These are phyloP conservation scores for Eulemur rufifrons DNA, from an alignment of 2,113 vertebrate species.

Conservation along the genomic window DNA sequence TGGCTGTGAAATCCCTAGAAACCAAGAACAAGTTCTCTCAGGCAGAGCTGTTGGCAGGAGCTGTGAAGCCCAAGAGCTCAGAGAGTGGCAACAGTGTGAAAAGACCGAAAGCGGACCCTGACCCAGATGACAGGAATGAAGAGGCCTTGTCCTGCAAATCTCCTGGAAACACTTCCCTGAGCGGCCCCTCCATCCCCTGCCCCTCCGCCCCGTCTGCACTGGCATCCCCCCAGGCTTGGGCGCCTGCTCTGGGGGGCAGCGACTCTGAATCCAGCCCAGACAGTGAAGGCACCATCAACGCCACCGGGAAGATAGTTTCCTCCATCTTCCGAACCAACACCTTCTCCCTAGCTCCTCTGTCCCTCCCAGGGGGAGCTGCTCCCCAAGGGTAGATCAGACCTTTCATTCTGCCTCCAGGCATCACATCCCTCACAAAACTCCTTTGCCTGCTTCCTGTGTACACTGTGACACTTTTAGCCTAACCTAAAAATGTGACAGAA, in stretches of 20 bases:
- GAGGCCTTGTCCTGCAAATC: constrained; percentile 79
- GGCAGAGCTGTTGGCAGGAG: constrained; percentile 96
- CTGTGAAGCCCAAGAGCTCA: constrained; percentile 97
- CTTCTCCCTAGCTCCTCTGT: constrained; percentile 81
- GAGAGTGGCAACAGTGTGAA: neutral
- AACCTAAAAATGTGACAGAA: constrained; percentile 69
- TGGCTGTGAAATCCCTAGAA: constrained; percentile 87
- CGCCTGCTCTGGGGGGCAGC: constrained; percentile 96
- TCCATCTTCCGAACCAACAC: constrained; percentile 88
- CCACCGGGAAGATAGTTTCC: constrained; percentile 91
- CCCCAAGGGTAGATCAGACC: constrained; percentile 54
- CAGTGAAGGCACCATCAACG: constrained; percentile 94
- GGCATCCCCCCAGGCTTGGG: constrained; percentile 96
- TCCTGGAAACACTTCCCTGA: constrained; percentile 78
- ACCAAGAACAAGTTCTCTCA: constrained; percentile 95
- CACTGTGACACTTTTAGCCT: constrained; percentile 41
- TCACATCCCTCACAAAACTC: constrained; percentile 67
- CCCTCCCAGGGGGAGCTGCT: constrained; percentile 54
- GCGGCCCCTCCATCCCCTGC: constrained; percentile 88
- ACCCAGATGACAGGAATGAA: constrained; percentile 6
- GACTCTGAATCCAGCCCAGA: constrained; percentile 98
- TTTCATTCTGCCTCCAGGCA: constrained; percentile 60
- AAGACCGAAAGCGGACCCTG: too few relatives aligned
- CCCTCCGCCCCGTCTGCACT: constrained; percentile 94
- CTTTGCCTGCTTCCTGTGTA: constrained; percentile 49